Evolutionary conservation across 2,888 invertebrate genomes (phyloP), one percentile per base, ranked within the genome.

Genomic region (Lissonota sp.): DNA sequence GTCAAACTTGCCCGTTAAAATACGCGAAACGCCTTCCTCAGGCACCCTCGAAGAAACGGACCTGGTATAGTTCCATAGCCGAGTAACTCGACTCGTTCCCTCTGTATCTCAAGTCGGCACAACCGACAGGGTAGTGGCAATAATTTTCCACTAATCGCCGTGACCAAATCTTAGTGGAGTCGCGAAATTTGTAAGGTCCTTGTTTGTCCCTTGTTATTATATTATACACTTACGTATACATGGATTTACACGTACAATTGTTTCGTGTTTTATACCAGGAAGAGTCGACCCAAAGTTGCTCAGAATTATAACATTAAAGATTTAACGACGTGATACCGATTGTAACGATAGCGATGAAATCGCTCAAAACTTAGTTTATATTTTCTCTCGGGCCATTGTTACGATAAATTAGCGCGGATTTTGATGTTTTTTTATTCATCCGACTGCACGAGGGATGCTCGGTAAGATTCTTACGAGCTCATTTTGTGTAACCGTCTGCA

Each of bases 1-100:
- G 89, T 89, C 88, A 88, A 91, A 91, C 87, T 87, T 87, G 87
- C 80, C 88, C 89, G 89, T 91, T 92, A 90, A 91, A 91, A 90
- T 90, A 90, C 82, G 72, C 87, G 89, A 86, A 86, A 88, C 87
- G 83, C 87, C 87, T 86, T 85, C 84, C 82, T 78, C 84, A 62
- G 66, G 72, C 77, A 76, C 75, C 53, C 82, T 75, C 57, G 57
- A 77, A 82, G 80, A 75, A 82, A 80, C 80, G 73, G 70, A 74
- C 78, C 80, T 42, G 72, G 72, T 70, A 44, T 77, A 67, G 67
- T 55, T 73, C 53, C 79, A 39, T 67, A 53, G 66, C 42, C 63
- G 51, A 77, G 77, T 71, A 77, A 77, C 71, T 77, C 77, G 1
- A 3, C 62, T 63, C 44, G 44, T 40, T 69, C 60, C 46, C 55